Percentiles rank a stretch among this genome's conserved stretches.
Conservation (phyloP, 2,797 vertebrate genomes). For the Microchirus variegatus region DNA sequence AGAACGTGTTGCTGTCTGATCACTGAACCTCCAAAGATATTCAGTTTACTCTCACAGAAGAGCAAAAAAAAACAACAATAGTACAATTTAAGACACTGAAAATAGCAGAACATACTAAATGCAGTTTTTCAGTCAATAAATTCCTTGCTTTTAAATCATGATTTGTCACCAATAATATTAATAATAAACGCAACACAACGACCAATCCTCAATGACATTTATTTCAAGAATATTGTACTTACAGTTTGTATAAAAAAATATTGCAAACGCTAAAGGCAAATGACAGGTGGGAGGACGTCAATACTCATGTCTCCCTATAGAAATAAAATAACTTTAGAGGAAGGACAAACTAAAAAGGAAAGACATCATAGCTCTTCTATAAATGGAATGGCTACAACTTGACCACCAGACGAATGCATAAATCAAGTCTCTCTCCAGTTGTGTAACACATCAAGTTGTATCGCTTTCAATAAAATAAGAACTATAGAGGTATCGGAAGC, state of each 20-base stretch:
- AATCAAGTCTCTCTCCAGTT: constrained; percentile 29
- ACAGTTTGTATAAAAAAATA: constrained; percentile 88
- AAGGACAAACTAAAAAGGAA: constrained; percentile 26
- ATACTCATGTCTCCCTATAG: constrained; percentile 35
- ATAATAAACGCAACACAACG: constrained; percentile 3
- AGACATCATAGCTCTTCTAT: constrained; percentile 33
- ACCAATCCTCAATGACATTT: constrained; percentile 74
- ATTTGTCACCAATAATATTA: neutral
- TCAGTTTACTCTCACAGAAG: no score
- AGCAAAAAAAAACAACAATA: no score
- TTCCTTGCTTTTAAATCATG: no score
- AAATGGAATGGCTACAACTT: constrained; percentile 26
- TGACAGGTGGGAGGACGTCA: constrained; percentile 49
- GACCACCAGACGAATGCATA: constrained; percentile 29
- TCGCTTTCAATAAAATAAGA: constrained; percentile 37
- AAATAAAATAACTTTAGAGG: constrained; percentile 21
- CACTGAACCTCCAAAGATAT: no score
- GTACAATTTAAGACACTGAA: no score
- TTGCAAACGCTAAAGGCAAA: constrained; percentile 79
- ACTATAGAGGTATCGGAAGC: constrained; percentile 51
- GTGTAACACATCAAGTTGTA: constrained; percentile 42
- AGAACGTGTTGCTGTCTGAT: no score
- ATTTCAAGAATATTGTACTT: constrained; percentile 85
- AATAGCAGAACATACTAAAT: no score
- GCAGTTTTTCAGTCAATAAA: no score